phyloP scores from a whole-genome alignment of 1,140 invertebrate genomes.

The Bombyx mandarina region DNA sequence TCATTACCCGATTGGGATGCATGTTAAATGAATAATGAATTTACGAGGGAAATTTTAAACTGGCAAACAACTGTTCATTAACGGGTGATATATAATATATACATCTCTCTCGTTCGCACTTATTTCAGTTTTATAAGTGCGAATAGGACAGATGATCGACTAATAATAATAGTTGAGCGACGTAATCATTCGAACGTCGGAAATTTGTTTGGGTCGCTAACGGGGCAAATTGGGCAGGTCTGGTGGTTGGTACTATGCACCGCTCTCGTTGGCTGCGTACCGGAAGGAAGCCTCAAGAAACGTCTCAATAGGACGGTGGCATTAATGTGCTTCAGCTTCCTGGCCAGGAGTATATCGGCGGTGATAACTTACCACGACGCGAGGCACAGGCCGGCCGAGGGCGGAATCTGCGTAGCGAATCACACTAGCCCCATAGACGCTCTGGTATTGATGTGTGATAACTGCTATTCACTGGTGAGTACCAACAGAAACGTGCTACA shows the following conservation, averaged over 20 bases:
- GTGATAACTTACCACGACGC: constrained; percentile 92
- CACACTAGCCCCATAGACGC: constrained; percentile 99
- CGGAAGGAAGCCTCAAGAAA: constrained; percentile 82
- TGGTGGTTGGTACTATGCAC: constrained; percentile 88
- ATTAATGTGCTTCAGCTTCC: constrained; percentile 90
- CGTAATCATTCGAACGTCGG: too few relatives aligned
- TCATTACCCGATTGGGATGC: too few relatives aligned
- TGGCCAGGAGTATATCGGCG: constrained; percentile 88
- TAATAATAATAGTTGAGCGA: too few relatives aligned
- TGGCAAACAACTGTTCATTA: too few relatives aligned
- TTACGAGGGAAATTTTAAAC: too few relatives aligned
- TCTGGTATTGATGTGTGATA: constrained; percentile 96
- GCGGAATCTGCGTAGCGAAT: constrained; percentile 98
- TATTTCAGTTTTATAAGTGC: too few relatives aligned
- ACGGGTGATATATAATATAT: too few relatives aligned
- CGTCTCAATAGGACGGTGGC: constrained; percentile 84
- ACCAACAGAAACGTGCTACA: neutral
- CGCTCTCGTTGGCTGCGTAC: constrained; percentile 86
- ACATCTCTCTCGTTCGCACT: too few relatives aligned
- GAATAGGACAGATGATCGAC: too few relatives aligned
- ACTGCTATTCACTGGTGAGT: constrained; percentile 95
- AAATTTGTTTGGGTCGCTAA: neutral
- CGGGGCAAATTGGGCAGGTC: constrained; percentile 70
- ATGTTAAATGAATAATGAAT: too few relatives aligned
- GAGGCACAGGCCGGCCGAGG: constrained; percentile 80